phyloP scores from a whole-genome alignment of 1,140 invertebrate species.

The Ostrea edulis region DNA sequence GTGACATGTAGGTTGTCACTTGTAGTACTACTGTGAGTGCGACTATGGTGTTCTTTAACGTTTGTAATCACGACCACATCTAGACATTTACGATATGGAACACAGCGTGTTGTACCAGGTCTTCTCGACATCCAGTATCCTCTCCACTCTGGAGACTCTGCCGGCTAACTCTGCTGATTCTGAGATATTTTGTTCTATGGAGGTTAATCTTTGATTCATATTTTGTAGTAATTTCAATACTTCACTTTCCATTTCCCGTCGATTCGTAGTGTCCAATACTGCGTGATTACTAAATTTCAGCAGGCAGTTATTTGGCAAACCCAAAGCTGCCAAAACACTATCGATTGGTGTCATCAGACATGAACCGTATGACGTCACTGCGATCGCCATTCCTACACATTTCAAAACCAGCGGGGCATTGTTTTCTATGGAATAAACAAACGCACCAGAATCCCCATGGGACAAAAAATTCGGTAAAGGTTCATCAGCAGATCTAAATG shows the following conservation, averaged over 20 bases:
- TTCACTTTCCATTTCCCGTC: neutral
- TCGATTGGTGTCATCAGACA: constrained; percentile 25
- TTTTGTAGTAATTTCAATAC: neutral
- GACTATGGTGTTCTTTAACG: too few species aligned
- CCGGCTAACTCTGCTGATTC: neutral
- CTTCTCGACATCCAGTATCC: neutral
- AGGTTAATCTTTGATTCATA: neutral
- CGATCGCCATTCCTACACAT: neutral
- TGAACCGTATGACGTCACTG: constrained; percentile 12
- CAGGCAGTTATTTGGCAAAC: neutral
- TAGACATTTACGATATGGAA: neutral
- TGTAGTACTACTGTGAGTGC: too few species aligned
- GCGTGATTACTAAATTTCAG: neutral
- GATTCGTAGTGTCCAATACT: neutral
- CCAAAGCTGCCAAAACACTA: neutral
- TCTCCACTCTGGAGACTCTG: neutral
- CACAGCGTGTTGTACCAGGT: neutral
- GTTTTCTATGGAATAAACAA: neutral
- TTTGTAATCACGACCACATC: neutral
- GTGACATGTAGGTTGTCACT: too few species aligned
- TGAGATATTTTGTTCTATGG: neutral
- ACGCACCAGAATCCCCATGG: neutral
- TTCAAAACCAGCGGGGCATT: neutral
- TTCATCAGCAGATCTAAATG: neutral
- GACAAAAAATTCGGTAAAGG: neutral